Conservation (phyloP, 2,113 vertebrate genomes). For the Halichoeres trimaculatus region DNA sequence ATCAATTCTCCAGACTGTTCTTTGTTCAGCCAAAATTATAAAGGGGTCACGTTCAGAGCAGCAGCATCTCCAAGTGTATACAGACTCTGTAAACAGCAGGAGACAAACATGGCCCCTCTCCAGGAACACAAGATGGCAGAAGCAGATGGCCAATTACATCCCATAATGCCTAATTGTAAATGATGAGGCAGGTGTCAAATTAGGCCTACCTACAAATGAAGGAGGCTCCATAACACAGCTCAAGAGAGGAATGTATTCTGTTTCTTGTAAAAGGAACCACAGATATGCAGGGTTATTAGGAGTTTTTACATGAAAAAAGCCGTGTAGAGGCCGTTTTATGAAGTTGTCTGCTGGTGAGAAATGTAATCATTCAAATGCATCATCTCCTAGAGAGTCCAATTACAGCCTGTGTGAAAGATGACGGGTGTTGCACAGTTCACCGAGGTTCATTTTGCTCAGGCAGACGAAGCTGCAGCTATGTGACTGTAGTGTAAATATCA, state of each 20-base stretch:
- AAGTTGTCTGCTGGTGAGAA: not conserved
- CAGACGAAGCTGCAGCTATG: conserved; percentile 3
- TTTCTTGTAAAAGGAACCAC: conserved; percentile 6
- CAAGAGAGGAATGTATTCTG: conserved; percentile 14
- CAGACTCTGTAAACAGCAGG: conserved; percentile 70
- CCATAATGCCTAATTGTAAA: conserved; percentile 84
- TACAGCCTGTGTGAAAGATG: conserved; percentile 26
- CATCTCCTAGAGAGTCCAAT: conserved; percentile 15
- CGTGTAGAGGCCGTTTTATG: not conserved
- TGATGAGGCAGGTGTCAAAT: conserved; percentile 85
- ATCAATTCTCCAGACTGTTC: not conserved
- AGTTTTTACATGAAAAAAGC: not conserved
- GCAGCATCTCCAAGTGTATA: conserved; percentile 45
- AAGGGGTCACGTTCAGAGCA: conserved; percentile 41
- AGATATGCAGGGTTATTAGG: not conserved
- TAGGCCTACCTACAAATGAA: conserved; percentile 78
- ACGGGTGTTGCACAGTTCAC: conserved; percentile 9
- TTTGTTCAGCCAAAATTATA: conserved; percentile 19
- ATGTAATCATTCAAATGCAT: conserved; percentile 15
- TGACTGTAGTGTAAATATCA: conserved; percentile 42
- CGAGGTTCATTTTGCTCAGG: conserved; percentile 19
- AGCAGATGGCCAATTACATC: conserved; percentile 85
- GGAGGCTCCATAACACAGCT: conserved; percentile 40
- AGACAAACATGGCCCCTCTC: conserved; percentile 75
- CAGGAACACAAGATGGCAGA: conserved; percentile 80